These are phyloP conservation scores for Salvelinus alpinus DNA, from an alignment of 2,113 vertebrate species.

Conservation along the genomic window DNA sequence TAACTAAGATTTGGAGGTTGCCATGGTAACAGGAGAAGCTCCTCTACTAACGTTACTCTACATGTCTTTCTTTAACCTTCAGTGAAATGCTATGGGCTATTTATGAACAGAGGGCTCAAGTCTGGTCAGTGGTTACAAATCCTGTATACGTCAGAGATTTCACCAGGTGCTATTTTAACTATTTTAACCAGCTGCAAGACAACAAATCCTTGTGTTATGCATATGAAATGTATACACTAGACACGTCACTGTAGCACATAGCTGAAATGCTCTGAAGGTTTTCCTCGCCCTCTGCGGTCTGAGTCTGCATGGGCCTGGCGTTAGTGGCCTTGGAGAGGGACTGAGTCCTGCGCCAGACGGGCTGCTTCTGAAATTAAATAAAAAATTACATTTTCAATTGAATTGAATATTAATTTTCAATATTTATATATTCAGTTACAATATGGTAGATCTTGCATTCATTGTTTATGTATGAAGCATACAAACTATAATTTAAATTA, in stretches of 20 bases:
- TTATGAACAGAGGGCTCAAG: too few relatives aligned
- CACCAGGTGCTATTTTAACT: background rate
- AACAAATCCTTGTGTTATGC: background rate
- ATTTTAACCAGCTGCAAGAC: background rate
- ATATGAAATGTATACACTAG: background rate
- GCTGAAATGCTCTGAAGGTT: background rate
- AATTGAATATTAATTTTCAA: too few relatives aligned
- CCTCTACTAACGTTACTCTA: conserved; percentile 36
- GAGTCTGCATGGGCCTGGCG: too few relatives aligned
- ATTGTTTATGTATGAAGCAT: too few relatives aligned
- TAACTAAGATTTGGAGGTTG: background rate
- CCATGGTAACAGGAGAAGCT: conserved; percentile 9
- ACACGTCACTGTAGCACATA: background rate
- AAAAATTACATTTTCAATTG: too few relatives aligned
- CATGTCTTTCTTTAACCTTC: background rate
- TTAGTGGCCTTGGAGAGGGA: too few relatives aligned
- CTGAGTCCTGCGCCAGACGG: too few relatives aligned
- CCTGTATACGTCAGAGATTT: background rate
- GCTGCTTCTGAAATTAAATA: too few relatives aligned
- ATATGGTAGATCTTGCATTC: too few relatives aligned
- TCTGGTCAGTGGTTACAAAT: background rate
- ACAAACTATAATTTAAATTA: too few relatives aligned
- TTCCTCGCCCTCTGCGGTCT: background rate
- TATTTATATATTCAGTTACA: too few relatives aligned
- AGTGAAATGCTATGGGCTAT: background rate